Percentiles rank a stretch among this genome's conserved stretches.
phyloP scores from a whole-genome alignment of 2,113 vertebrate species.

The Gadus chalcogrammus region DNA sequence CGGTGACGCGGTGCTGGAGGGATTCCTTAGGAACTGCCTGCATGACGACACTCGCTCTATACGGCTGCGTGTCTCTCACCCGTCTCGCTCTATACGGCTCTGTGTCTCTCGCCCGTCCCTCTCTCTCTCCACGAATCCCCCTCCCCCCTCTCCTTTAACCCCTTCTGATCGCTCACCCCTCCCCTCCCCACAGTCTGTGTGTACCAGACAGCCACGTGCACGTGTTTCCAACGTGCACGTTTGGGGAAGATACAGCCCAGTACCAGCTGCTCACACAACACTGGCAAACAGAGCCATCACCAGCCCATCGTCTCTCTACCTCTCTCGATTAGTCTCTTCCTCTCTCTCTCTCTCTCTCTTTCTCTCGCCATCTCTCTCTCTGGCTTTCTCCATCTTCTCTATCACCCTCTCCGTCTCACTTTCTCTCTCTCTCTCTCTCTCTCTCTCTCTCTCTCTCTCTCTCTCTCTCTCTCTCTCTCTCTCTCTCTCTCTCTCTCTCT shows the following conservation, averaged over 20 bases:
- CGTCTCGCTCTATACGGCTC: slow-evolving; percentile 6
- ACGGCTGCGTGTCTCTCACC: slow-evolving; percentile 19
- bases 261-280: slow-evolving; percentile 59
- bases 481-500: no score
- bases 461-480: slow-evolving; percentile 4
- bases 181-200: slow-evolving; percentile 22
- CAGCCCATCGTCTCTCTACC: slow-evolving; percentile 43
- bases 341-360: slow-evolving; percentile 23
- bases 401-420: no score
- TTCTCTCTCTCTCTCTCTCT: not conserved
- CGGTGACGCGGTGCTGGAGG: slow-evolving; percentile 80
- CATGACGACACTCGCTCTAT: slow-evolving; percentile 71
- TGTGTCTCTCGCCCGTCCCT: slow-evolving; percentile 33
- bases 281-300: slow-evolving; percentile 59
- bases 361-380: slow-evolving; percentile 12
- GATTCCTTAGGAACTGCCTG: slow-evolving; percentile 85
- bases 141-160: slow-evolving; percentile 12
- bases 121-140: slow-evolving; percentile 4
- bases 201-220: slow-evolving; percentile 8
- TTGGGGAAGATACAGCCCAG: slow-evolving; percentile 57
- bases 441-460: slow-evolving; percentile 17
- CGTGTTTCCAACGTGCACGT: slow-evolving; percentile 44
- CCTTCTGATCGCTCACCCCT: slow-evolving; percentile 13
- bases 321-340: slow-evolving; percentile 7
- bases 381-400: slow-evolving; percentile 8